Conservation (phyloP, 2,797 vertebrate genomes). For the Sebastes dallii region DNA sequence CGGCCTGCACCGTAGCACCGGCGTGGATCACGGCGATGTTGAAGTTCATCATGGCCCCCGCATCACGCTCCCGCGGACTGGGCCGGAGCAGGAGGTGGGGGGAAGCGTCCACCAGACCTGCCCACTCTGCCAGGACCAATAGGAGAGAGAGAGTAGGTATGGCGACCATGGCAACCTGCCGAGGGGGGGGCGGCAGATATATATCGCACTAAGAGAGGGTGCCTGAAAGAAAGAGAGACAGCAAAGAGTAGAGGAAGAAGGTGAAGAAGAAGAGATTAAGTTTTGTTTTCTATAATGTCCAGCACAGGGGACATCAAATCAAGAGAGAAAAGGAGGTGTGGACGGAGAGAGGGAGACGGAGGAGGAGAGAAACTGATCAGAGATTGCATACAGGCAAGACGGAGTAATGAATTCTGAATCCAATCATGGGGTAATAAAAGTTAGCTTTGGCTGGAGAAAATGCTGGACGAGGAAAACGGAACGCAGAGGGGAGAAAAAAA, state of each 20-base stretch:
- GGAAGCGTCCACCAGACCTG: conserved; percentile 85
- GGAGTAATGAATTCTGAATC: conserved; percentile 67
- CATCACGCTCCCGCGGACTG: conserved; percentile 82
- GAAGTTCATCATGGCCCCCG: conserved; percentile 90
- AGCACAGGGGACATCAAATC: conserved; percentile 39
- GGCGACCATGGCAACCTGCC: conserved; percentile 85
- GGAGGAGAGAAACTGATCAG: conserved; percentile 44
- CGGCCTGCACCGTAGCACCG: conserved; percentile 79
- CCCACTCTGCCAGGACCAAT: conserved; percentile 87
- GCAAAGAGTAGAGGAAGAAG: conserved; percentile 42
- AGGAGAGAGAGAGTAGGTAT: conserved; percentile 88
- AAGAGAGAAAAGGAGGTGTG: conserved; percentile 29
- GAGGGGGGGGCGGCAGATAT: conserved; percentile 80
- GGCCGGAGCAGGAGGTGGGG: conserved; percentile 90
- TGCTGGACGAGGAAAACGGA: conserved; percentile 42
- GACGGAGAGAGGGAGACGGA: conserved; percentile 8
- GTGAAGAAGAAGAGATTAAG: conserved; percentile 48
- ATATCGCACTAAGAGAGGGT: conserved; percentile 78
- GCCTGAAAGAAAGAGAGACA: conserved; percentile 73
- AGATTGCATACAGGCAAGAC: conserved; percentile 42
- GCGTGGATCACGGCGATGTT: conserved; percentile 92
- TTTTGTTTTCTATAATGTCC: conserved; percentile 35
- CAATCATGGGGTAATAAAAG: conserved; percentile 66
- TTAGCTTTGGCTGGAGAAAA: conserved; percentile 64
- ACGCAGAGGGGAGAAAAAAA: conserved; percentile 8